Percentiles rank a stretch among this genome's conserved stretches.
phyloP scores from a whole-genome alignment of 2,888 invertebrate genomes.

The Ectropis crepuscularia region DNA sequence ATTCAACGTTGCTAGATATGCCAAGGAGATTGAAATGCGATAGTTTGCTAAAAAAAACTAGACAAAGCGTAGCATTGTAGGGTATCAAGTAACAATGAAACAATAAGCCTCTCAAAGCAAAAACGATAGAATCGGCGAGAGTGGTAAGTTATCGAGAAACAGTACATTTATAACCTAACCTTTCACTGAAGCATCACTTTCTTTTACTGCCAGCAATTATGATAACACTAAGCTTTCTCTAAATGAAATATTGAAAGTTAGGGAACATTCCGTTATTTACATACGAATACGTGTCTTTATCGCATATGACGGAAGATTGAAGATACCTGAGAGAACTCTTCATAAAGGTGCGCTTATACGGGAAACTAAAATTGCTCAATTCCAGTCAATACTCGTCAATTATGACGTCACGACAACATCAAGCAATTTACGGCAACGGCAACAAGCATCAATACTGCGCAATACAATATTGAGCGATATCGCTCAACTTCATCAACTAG shows the following conservation, averaged over 20 bases:
- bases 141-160: constrained; percentile 26
- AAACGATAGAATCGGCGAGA: constrained; percentile 37
- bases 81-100: constrained; percentile 1
- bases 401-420: too few species aligned
- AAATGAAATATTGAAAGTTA: constrained; percentile 21
- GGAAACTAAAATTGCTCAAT: too few species aligned
- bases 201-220: constrained; percentile 43
- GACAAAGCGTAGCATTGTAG: background rate
- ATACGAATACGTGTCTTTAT: background rate
- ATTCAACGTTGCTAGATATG: too few species aligned
- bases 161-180: constrained; percentile 28
- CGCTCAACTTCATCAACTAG: too few species aligned
- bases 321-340: too few species aligned
- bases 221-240: constrained; percentile 44
- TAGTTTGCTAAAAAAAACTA: background rate
- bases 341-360: too few species aligned
- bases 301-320: too few species aligned
- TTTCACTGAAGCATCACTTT: constrained; percentile 31
- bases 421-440: too few species aligned
- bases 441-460: too few species aligned
- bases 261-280: background rate
- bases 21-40: too few species aligned
- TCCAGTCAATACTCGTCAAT: too few species aligned
- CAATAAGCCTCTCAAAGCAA: constrained; percentile 21
- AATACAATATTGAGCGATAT: too few species aligned